Evolutionary conservation across 1,140 invertebrate genomes (phyloP).

Genomic region (Drosophila chauvacae): DNA sequence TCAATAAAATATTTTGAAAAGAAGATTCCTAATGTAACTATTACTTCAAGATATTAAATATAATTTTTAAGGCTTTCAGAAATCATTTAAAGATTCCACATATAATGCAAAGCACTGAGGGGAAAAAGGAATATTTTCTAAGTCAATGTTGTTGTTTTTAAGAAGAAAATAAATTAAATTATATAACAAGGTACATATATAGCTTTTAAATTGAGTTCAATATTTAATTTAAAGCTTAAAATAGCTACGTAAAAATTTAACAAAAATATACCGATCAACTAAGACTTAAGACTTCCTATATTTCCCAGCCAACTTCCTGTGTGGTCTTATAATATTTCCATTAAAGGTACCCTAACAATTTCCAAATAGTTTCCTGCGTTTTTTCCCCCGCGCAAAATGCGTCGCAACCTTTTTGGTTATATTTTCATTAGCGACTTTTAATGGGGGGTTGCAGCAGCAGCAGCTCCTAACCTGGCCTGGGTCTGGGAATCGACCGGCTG

Average conservation of each 20-base stretch:
- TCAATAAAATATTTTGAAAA: too few species aligned
- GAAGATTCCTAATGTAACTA: too few species aligned
- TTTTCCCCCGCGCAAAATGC: neutral
- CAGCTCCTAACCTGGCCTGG: constrained; percentile 1
- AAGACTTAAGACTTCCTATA: too few species aligned
- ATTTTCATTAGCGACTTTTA: constrained; percentile 69
- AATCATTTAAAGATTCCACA: too few species aligned
- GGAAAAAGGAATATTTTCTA: too few species aligned
- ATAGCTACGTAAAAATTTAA: too few species aligned
- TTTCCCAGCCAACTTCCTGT: neutral
- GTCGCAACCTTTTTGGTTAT: constrained; percentile 44
- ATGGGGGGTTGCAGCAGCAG: constrained; percentile 13
- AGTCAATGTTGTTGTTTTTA: too few species aligned
- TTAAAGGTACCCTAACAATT: neutral
- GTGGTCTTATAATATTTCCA: neutral
- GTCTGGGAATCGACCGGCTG: constrained; percentile 47
- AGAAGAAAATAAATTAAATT: too few species aligned
- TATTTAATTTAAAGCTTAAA: neutral
- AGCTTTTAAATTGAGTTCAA: too few species aligned
- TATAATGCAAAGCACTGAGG: neutral
- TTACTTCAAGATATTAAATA: too few species aligned
- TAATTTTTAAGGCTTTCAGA: too few species aligned
- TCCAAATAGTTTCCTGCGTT: constrained; percentile 6
- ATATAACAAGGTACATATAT: too few species aligned
- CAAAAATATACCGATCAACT: neutral